These are phyloP conservation scores for Chloropsis cyanopogon DNA, from an alignment of 2,113 vertebrate genomes.

Conservation along the genomic window DNA sequence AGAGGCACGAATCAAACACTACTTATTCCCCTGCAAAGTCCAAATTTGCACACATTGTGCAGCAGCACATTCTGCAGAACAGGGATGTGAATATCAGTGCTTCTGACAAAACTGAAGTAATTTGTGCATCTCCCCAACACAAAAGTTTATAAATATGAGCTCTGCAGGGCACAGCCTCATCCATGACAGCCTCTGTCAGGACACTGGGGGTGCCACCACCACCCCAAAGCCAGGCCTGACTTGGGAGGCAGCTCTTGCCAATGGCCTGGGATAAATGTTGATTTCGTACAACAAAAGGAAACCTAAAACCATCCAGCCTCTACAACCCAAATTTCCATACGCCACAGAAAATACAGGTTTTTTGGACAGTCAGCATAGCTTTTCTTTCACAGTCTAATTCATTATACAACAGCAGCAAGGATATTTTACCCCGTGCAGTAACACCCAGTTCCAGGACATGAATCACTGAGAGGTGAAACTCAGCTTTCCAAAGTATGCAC, in stretches of 20 bases:
- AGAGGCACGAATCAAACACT: fast-evolving
- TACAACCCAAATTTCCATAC: fast-evolving
- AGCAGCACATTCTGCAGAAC: not conserved
- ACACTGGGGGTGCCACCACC: fast-evolving
- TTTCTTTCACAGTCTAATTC: not conserved
- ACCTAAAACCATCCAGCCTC: not conserved
- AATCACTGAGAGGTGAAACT: not conserved
- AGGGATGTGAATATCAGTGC: not conserved
- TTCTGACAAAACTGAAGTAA: not conserved
- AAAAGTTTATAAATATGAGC: not conserved
- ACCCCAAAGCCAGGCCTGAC: not conserved
- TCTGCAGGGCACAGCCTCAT: not conserved
- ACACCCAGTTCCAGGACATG: not conserved
- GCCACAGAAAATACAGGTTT: fast-evolving
- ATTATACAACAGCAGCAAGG: not conserved
- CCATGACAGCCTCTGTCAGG: not conserved
- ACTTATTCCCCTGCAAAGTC: not conserved
- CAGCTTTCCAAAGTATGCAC: not conserved
- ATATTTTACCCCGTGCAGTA: not conserved
- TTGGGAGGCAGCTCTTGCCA: not conserved
- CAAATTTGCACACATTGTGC: not conserved
- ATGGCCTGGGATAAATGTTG: not conserved
- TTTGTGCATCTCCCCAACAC: not conserved
- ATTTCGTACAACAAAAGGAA: not conserved
- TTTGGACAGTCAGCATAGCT: fast-evolving